Percentiles rank a stretch among this genome's conserved stretches.
phyloP scores from a whole-genome alignment of 2,888 invertebrate species.

The Tribolium freemani region DNA sequence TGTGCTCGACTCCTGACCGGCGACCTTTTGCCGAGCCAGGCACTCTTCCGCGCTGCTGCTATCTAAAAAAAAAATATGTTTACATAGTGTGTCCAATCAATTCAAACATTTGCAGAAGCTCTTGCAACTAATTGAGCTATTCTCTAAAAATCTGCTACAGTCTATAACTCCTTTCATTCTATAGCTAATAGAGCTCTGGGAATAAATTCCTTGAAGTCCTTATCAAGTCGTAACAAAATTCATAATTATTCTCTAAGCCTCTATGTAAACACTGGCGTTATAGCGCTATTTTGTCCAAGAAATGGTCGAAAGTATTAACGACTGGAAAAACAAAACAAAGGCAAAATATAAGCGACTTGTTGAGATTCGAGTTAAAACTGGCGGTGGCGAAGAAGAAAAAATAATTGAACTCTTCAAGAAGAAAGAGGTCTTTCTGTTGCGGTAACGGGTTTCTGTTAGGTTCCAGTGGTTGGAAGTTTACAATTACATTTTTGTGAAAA shows the following conservation, averaged over 20 bases:
- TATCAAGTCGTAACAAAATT: too few relatives aligned
- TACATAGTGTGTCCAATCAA: too few relatives aligned
- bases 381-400: constrained; percentile 14
- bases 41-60: constrained; percentile 65
- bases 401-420: constrained; percentile 30
- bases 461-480: constrained; percentile 19
- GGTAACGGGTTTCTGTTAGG: constrained; percentile 12
- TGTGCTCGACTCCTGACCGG: constrained; percentile 74
- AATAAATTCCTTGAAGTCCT: too few relatives aligned
- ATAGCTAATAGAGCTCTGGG: too few relatives aligned
- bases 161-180: too few relatives aligned
- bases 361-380: constrained; percentile 23
- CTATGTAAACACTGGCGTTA: too few relatives aligned
- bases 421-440: constrained; percentile 37
- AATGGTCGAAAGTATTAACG: too few relatives aligned
- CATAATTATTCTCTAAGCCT: too few relatives aligned
- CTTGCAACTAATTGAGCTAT: too few relatives aligned
- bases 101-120: too few relatives aligned
- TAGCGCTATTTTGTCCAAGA: too few relatives aligned
- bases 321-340: constrained; percentile 31
- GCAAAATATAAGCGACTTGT: constrained; percentile 23
- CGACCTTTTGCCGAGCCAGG: constrained; percentile 64
- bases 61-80: constrained; percentile 62
- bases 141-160: too few relatives aligned
- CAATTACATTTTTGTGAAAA: neutral